Evolutionary conservation across 1,140 invertebrate species (phyloP).

Genomic region (Chymomyza costata): DNA sequence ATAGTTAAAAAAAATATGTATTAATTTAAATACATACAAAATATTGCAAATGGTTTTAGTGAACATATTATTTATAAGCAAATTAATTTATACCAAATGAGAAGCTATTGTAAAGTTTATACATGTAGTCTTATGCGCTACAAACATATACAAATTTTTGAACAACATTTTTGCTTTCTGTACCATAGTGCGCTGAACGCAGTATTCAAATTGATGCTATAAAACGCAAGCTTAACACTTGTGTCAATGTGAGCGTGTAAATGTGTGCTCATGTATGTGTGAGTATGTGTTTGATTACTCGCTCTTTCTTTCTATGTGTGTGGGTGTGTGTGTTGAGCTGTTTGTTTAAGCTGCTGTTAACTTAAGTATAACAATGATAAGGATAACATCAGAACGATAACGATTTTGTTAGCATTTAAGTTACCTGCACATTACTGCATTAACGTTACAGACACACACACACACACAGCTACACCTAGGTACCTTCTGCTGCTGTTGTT

Average conservation of each 20-base stretch:
- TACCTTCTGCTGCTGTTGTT: no score
- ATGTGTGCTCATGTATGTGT: constrained; percentile 7
- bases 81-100: no score
- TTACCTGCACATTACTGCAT: constrained; percentile 19
- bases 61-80: no score
- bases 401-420: constrained; percentile 44
- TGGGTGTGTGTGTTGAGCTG: constrained; percentile 1
- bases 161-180: background rate
- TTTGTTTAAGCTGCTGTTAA: constrained; percentile 68
- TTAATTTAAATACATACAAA: no score
- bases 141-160: background rate
- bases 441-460: constrained; percentile 1
- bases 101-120: no score
- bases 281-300: constrained; percentile 51
- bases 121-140: no score
- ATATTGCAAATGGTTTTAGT: no score
- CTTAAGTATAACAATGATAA: constrained; percentile 72
- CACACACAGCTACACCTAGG: constrained; percentile 6
- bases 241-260: constrained; percentile 5
- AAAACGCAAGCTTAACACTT: constrained; percentile 34
- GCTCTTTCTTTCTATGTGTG: constrained; percentile 12
- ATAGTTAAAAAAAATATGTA: no score
- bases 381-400: constrained; percentile 60
- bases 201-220: constrained; percentile 2
- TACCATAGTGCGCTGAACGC: constrained; percentile 30